Evolutionary conservation across 1,140 invertebrate genomes (phyloP).

Genomic region (Diachasma alloeum): DNA sequence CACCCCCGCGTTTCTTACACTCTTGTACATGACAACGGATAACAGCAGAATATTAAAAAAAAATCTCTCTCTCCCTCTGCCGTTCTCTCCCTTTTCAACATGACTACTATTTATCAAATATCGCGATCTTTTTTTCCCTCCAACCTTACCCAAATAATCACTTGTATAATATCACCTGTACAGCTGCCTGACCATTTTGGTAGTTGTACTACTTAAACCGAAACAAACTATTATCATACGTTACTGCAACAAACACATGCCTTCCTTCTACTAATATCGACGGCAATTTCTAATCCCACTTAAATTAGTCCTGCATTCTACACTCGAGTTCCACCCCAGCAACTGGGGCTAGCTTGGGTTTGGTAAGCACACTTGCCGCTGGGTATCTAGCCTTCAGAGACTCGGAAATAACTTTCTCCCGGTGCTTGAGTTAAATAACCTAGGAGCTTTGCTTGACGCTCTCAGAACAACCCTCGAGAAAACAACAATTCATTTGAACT

Average conservation of each 20-base stretch:
- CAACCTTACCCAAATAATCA: too few species aligned
- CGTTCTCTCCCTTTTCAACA: too few species aligned
- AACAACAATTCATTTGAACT: neutral
- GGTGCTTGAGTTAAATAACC: slow-evolving; percentile 5
- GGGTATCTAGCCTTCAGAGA: neutral
- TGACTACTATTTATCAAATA: too few species aligned
- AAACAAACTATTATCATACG: slow-evolving; percentile 6
- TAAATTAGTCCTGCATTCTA: slow-evolving; percentile 24
- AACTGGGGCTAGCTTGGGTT: neutral
- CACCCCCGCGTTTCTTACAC: neutral
- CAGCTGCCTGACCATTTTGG: neutral
- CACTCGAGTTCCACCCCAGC: neutral
- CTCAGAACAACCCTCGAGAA: neutral
- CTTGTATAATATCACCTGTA: neutral
- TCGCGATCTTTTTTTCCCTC: too few species aligned
- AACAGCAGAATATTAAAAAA: too few species aligned
- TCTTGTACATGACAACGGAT: neutral
- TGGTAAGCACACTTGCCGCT: slow-evolving; percentile 1
- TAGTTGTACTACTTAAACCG: neutral
- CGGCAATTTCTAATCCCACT: slow-evolving; percentile 33
- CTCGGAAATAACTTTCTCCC: slow-evolving; percentile 4
- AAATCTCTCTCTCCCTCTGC: too few species aligned
- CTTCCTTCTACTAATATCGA: slow-evolving; percentile 21
- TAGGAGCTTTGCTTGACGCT: neutral
- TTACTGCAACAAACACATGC: slow-evolving; percentile 2